phyloP scores from a whole-genome alignment of 37 sponge, comb jelly and placozoan genomes.

The Diacarnus erythraeanus region DNA sequence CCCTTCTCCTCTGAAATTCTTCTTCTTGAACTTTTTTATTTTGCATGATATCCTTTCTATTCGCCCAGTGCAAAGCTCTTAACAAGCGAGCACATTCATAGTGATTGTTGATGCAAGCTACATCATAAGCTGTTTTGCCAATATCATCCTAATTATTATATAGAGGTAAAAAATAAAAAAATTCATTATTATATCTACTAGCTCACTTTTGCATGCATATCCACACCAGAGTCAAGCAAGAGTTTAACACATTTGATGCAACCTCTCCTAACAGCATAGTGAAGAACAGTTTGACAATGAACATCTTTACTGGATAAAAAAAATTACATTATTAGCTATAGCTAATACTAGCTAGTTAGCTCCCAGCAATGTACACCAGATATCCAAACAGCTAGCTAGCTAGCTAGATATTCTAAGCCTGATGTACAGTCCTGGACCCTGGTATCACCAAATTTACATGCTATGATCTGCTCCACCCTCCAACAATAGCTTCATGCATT shows the following conservation, averaged over 20 bases:
- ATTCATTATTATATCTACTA: background rate
- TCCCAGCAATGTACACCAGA: too few species aligned
- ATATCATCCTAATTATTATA: conserved; percentile 41
- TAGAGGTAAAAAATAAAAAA: too few species aligned
- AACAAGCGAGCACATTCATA: conserved; percentile 71
- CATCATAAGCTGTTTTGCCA: conserved; percentile 45
- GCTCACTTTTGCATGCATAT: conserved; percentile 36
- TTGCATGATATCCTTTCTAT: conserved; percentile 32
- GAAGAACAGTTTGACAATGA: conserved; percentile 50
- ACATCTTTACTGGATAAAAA: conserved; percentile 26
- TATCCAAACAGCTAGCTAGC: too few species aligned
- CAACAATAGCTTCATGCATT: conserved; percentile 55
- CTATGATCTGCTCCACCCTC: conserved; percentile 57
- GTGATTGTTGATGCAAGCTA: conserved; percentile 52
- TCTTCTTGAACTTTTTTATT: conserved; percentile 16
- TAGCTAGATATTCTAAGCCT: too few species aligned
- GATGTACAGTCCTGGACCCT: too few species aligned
- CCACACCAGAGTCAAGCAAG: conserved; percentile 50
- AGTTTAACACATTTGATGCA: conserved; percentile 27
- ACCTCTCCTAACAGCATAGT: conserved; percentile 49
- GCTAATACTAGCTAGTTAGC: background rate
- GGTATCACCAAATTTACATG: too few species aligned
- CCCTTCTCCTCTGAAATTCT: background rate
- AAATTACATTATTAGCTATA: background rate
- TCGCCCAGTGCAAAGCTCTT: conserved; percentile 69